phyloP scores from a whole-genome alignment of 2,113 vertebrate genomes.

The Dipodomys ordii region DNA sequence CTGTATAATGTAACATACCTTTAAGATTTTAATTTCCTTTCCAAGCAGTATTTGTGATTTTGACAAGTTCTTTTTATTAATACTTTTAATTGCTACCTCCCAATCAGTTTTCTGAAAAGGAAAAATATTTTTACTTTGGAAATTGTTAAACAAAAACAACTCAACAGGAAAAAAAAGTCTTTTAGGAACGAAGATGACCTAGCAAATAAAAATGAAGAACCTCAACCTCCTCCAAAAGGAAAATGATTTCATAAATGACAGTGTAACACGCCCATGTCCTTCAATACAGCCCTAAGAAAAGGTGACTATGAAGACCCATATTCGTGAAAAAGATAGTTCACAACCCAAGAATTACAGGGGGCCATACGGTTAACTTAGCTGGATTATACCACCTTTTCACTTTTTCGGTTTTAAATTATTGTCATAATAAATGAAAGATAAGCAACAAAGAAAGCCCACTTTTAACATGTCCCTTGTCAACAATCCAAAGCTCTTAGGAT shows the following conservation, averaged over 20 bases:
- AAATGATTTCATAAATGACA: conserved; percentile 33
- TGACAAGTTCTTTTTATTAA: conserved; percentile 99
- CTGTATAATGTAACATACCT: conserved; percentile 85
- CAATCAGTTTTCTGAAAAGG: conserved; percentile 94
- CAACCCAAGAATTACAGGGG: background rate
- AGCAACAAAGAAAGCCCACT: background rate
- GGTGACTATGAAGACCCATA: background rate
- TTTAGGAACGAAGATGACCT: background rate
- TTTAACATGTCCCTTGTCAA: conserved; percentile 26
- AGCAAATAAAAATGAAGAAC: conserved; percentile 11
- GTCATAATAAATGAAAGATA: conserved; percentile 22
- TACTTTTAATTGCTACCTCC: conserved; percentile 99
- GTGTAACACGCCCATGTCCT: background rate
- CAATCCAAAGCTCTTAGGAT: background rate
- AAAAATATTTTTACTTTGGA: conserved; percentile 69
- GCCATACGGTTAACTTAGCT: background rate
- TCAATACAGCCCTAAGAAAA: conserved; percentile 11
- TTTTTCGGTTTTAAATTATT: conserved; percentile 25
- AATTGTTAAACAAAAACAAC: conserved; percentile 33
- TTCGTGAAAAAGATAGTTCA: background rate
- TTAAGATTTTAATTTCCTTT: conserved; percentile 99
- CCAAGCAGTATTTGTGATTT: conserved; percentile 99
- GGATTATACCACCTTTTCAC: background rate
- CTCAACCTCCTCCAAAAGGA: background rate
- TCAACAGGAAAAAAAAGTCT: background rate